These are phyloP conservation scores for Pangasius krempfi DNA, from an alignment of 2,797 vertebrate species.

Conservation along the genomic window DNA sequence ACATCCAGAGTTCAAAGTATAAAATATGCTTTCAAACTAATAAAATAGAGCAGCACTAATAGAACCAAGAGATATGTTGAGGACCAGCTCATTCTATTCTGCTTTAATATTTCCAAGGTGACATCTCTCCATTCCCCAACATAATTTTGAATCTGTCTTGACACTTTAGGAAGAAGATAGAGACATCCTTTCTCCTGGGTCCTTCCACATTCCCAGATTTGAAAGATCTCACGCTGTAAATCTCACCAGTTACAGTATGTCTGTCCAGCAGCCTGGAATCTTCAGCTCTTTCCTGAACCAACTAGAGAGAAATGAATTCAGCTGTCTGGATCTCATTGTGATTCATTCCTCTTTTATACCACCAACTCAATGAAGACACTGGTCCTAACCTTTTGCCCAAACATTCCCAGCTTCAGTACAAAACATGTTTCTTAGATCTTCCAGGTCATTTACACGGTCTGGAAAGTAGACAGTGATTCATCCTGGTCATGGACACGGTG, in stretches of 20 bases:
- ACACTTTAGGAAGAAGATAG: not conserved
- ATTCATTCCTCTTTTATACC: not conserved
- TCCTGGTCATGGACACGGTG: not conserved
- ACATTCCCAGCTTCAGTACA: not conserved
- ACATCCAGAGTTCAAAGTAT: not conserved
- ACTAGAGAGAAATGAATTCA: not conserved
- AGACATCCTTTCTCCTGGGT: not conserved
- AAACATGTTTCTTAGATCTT: not conserved
- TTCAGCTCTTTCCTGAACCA: not conserved
- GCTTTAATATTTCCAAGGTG: not conserved
- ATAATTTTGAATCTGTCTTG: not conserved
- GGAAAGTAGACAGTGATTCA: not conserved
- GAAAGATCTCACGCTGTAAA: not conserved
- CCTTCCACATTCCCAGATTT: not conserved
- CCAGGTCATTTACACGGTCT: not conserved
- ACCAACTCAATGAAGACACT: not conserved
- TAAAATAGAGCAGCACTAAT: not conserved
- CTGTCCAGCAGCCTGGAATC: not conserved
- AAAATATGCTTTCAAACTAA: conserved; percentile 5
- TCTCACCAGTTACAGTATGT: not conserved
- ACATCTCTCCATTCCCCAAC: not conserved
- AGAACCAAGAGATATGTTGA: not conserved
- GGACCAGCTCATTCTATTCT: not conserved
- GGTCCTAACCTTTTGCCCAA: not conserved
- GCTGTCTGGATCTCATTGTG: not conserved